These are phyloP conservation scores for Drosophila paulistorum DNA, from an alignment of 1,140 invertebrate genomes.

Conservation along the genomic window DNA sequence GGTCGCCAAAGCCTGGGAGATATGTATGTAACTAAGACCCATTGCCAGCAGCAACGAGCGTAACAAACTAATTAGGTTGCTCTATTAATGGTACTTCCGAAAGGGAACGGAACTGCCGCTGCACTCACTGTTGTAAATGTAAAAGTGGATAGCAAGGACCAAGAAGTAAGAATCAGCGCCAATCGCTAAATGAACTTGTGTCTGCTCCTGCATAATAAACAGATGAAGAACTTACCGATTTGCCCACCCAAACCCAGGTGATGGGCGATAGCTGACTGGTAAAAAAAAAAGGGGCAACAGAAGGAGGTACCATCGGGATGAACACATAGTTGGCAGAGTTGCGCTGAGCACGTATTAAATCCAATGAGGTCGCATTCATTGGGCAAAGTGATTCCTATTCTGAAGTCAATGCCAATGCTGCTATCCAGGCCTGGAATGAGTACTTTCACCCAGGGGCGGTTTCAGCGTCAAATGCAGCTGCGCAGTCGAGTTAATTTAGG, in stretches of 20 bases:
- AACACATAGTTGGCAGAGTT: slow-evolving; percentile 1
- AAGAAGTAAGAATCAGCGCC: slow-evolving; percentile 14
- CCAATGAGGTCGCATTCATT: slow-evolving; percentile 69
- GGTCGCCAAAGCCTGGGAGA: slow-evolving; percentile 2
- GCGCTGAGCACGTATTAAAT: slow-evolving; percentile 62
- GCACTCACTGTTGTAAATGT: neutral
- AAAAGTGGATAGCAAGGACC: neutral
- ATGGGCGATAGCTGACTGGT: slow-evolving; percentile 15
- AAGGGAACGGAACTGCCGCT: slow-evolving; percentile 12
- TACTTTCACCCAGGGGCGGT: neutral
- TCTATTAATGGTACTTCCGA: slow-evolving; percentile 40
- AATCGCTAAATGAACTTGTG: slow-evolving; percentile 39
- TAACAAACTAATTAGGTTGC: slow-evolving; percentile 61
- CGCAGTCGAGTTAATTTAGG: slow-evolving; percentile 43
- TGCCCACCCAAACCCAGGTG: slow-evolving; percentile 21
- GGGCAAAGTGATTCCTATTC: slow-evolving; percentile 63
- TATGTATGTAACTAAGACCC: slow-evolving; percentile 15
- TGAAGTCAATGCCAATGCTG: slow-evolving; percentile 3
- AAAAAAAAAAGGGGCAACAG: neutral
- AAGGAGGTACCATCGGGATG: neutral
- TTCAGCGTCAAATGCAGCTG: slow-evolving; percentile 24
- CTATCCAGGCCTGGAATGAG: neutral
- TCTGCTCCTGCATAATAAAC: slow-evolving; percentile 60
- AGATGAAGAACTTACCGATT: slow-evolving; percentile 49
- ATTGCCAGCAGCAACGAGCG: slow-evolving; percentile 26